Conservation (phyloP, 2,888 invertebrate species). For the Stramonita haemastoma region DNA sequence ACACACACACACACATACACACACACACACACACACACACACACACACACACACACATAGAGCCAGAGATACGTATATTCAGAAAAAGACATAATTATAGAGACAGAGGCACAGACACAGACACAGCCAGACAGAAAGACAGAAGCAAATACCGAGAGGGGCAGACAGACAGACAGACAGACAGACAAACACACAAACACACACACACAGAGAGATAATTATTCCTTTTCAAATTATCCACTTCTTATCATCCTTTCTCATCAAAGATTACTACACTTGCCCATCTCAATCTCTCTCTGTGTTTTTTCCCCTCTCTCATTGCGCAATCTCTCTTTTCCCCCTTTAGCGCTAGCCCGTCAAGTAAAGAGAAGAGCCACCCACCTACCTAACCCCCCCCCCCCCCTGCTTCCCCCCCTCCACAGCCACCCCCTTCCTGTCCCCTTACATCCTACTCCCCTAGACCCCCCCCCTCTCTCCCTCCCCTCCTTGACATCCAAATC, state of each 20-base stretch:
- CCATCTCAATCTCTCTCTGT: conserved; percentile 7
- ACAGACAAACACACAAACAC: too few relatives aligned
- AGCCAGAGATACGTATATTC: background rate
- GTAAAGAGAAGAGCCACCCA: too few relatives aligned
- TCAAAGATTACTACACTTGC: background rate
- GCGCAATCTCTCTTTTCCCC: too few relatives aligned
- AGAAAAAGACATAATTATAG: background rate
- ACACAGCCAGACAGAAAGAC: too few relatives aligned
- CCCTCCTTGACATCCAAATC: background rate
- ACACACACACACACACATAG: conserved; percentile 4
- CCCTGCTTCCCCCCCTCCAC: background rate
- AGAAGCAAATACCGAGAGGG: too few relatives aligned
- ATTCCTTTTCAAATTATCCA: background rate
- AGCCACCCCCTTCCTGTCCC: background rate
- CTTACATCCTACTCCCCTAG: background rate
- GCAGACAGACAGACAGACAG: too few relatives aligned
- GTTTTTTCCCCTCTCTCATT: background rate
- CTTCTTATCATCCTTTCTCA: background rate
- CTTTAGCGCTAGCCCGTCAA: background rate
- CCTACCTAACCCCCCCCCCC: too few relatives aligned
- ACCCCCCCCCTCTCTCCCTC: background rate
- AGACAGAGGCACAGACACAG: too few relatives aligned
- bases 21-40: conserved; percentile 17
- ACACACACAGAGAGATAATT: background rate
- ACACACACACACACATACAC: conserved; percentile 11